Evolutionary conservation across 2,797 vertebrate species (phyloP).

Genomic region (Echeneis naucrates): DNA sequence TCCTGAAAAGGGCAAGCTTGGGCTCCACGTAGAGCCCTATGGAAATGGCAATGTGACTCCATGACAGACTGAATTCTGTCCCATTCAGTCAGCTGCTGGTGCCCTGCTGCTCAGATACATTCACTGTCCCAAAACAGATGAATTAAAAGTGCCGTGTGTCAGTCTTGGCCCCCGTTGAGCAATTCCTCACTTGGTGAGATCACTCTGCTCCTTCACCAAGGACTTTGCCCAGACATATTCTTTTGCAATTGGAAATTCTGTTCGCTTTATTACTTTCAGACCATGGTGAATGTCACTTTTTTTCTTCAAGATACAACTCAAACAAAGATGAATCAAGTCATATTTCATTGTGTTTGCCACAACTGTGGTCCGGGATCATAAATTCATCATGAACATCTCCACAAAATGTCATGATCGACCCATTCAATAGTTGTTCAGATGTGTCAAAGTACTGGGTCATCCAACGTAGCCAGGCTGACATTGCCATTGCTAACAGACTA

Average conservation of each 20-base stretch:
- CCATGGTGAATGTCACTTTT: slow-evolving; percentile 1
- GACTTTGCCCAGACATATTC: slow-evolving; percentile 46
- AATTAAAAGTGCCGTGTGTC: slow-evolving; percentile 60
- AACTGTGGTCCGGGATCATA: no score
- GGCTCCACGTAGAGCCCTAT: slow-evolving; percentile 57
- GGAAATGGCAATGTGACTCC: slow-evolving; percentile 61
- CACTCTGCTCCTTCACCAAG: slow-evolving; percentile 50
- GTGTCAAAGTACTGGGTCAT: neutral
- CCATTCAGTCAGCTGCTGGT: slow-evolving; percentile 41
- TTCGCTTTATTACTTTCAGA: slow-evolving; percentile 5
- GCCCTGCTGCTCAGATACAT: slow-evolving; percentile 52
- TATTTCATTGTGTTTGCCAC: neutral
- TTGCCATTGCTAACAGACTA: neutral
- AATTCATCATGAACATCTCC: neutral
- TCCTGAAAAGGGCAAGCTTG: slow-evolving; percentile 62
- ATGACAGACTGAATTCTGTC: slow-evolving; percentile 55
- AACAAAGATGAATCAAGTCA: slow-evolving; percentile 1
- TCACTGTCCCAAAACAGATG: slow-evolving; percentile 51
- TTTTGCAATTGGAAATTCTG: slow-evolving; percentile 19
- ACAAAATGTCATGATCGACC: neutral
- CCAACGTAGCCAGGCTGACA: neutral
- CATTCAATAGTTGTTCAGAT: neutral
- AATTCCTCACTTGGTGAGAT: slow-evolving; percentile 61
- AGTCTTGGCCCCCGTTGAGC: slow-evolving; percentile 44
- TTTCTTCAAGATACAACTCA: slow-evolving; percentile 11